phyloP scores from a whole-genome alignment of 2,888 invertebrate genomes.

The Diplolepis rosae region DNA sequence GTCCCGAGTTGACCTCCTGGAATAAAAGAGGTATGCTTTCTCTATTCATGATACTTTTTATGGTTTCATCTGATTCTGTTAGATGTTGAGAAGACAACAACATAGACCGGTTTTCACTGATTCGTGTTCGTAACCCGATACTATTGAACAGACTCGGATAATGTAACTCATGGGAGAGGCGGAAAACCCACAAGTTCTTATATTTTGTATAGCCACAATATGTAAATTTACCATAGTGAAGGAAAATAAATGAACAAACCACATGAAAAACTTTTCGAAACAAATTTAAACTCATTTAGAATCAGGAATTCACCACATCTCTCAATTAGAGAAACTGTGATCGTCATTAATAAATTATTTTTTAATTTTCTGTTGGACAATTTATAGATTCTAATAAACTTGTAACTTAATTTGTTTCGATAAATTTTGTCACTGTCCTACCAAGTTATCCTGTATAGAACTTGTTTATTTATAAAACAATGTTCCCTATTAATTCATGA shows the following conservation, averaged over 20 bases:
- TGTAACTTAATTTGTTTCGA: conserved; percentile 14
- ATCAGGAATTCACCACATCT: no score
- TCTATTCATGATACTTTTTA: conserved; percentile 57
- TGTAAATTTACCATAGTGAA: not conserved
- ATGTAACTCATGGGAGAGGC: conserved; percentile 49
- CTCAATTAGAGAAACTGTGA: no score
- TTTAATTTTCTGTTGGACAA: no score
- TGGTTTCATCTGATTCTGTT: not conserved
- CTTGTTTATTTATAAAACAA: conserved; percentile 2
- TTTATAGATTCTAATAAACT: not conserved
- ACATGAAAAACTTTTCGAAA: not conserved
- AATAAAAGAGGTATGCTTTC: conserved; percentile 60
- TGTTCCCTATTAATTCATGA: not conserved
- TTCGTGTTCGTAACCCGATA: conserved; percentile 59
- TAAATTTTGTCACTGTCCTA: not conserved
- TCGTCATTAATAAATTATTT: no score
- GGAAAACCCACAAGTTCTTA: conserved; percentile 62
- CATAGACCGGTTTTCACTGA: conserved; percentile 61
- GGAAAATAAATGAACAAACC: not conserved
- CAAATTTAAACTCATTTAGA: not conserved
- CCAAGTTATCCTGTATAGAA: not conserved
- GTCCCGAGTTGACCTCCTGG: conserved; percentile 70
- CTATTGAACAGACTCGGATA: conserved; percentile 54
- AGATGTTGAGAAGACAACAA: conserved; percentile 14
- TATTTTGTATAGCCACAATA: not conserved